Percentiles rank a stretch among this genome's conserved stretches.
Conservation (phyloP, 2,888 invertebrate genomes). For the Diloba caeruleocephala region DNA sequence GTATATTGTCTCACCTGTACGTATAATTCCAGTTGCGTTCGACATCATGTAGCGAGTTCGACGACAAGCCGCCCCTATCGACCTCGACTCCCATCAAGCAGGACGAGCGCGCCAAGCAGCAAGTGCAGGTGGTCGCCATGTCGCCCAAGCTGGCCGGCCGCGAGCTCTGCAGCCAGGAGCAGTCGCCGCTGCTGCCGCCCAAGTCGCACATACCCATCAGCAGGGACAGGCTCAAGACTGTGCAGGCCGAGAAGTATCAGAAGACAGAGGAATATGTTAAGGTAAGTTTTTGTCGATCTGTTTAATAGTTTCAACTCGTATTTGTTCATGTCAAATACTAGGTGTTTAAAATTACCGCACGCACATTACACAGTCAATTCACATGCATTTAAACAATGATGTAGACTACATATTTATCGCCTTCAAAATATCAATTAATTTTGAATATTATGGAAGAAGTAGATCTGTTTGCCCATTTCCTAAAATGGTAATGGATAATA, state of each 20-base stretch:
- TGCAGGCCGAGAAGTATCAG: slow-evolving; percentile 63
- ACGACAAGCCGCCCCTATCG: slow-evolving; percentile 67
- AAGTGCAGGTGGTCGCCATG: slow-evolving; percentile 79
- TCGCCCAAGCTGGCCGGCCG: slow-evolving; percentile 69
- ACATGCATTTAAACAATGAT: no score
- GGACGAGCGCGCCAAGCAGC: slow-evolving; percentile 54
- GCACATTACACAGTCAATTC: no score
- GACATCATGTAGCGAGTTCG: slow-evolving; percentile 61
- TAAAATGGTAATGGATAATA: not conserved
- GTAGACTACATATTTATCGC: no score
- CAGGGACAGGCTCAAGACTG: slow-evolving; percentile 55
- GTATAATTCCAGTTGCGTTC: slow-evolving; percentile 57
- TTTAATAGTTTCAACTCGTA: no score
- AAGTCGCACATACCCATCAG: slow-evolving; percentile 56
- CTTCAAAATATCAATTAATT: no score
- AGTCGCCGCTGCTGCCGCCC: slow-evolving; percentile 3
- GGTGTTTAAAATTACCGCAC: no score
- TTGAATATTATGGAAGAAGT: no score
- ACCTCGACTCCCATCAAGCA: slow-evolving; percentile 82
- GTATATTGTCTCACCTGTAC: not conserved
- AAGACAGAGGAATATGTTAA: slow-evolving; percentile 63
- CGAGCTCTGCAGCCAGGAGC: slow-evolving; percentile 15
- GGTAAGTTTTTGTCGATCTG: slow-evolving; percentile 20
- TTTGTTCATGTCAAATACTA: no score
- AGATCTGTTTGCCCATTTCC: no score